phyloP scores from a whole-genome alignment of 2,113 vertebrate genomes.

The Aphyosemion australe region DNA sequence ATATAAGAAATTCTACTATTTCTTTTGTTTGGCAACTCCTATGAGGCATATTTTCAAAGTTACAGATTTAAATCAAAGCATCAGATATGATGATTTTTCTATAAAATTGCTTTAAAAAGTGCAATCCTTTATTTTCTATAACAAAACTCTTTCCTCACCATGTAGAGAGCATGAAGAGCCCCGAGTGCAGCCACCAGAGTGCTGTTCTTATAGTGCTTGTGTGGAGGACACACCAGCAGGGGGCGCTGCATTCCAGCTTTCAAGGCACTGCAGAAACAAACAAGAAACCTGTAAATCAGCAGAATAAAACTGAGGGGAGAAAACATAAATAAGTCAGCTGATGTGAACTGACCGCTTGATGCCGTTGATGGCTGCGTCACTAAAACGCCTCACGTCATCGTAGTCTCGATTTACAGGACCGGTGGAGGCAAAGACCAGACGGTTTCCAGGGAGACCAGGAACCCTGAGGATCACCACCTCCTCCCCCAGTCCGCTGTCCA shows the following conservation, averaged over 20 bases:
- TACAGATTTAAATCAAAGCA: no score
- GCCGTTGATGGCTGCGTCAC: constrained; percentile 76
- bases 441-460: constrained; percentile 76
- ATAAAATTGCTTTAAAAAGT: no score
- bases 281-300: neutral
- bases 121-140: no score
- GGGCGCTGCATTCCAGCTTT: constrained; percentile 82
- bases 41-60: no score
- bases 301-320: neutral
- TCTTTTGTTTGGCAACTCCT: no score
- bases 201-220: constrained; percentile 71
- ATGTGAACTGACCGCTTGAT: constrained; percentile 64
- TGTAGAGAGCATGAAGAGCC: constrained; percentile 81
- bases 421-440: constrained; percentile 79
- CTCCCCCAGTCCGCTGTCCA: constrained; percentile 72
- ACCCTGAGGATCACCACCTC: constrained; percentile 78
- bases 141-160: constrained; percentile 61
- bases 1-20: no score
- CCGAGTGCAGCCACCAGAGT: constrained; percentile 76
- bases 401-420: constrained; percentile 82
- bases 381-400: constrained; percentile 80
- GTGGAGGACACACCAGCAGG: constrained; percentile 79
- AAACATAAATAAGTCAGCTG: neutral
- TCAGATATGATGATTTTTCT: no score
- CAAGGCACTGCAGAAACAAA: constrained; percentile 69